These are phyloP conservation scores for Pocota personata DNA, from an alignment of 2,888 invertebrate genomes.

Conservation along the genomic window DNA sequence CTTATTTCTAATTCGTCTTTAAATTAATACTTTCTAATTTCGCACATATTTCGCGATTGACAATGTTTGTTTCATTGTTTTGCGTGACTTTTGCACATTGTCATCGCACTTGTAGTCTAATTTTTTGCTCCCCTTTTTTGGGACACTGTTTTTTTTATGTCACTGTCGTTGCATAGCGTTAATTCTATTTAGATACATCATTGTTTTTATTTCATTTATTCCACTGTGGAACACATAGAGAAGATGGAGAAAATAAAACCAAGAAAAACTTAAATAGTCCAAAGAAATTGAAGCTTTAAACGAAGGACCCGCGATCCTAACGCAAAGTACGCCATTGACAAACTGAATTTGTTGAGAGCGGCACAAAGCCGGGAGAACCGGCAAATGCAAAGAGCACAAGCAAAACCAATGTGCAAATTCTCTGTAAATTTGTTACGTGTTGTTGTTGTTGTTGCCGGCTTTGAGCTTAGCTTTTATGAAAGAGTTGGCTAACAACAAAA, in stretches of 20 bases:
- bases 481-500: slow-evolving; percentile 21
- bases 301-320: slow-evolving; percentile 74
- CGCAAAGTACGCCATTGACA: slow-evolving; percentile 74
- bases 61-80: slow-evolving; percentile 8
- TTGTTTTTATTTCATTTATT: background rate
- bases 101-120: slow-evolving; percentile 36
- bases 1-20: slow-evolving; percentile 11
- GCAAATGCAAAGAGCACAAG: slow-evolving; percentile 13
- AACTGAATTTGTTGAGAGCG: slow-evolving; percentile 71
- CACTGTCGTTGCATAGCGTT: background rate
- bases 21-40: slow-evolving; percentile 22
- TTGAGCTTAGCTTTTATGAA: slow-evolving; percentile 9
- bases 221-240: slow-evolving; percentile 2
- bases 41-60: background rate
- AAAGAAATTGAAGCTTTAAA: slow-evolving; percentile 55
- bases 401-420: slow-evolving; percentile 51
- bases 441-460: background rate
- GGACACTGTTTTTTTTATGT: slow-evolving; percentile 26
- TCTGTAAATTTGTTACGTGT: background rate
- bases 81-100: slow-evolving; percentile 14
- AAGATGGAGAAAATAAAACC: slow-evolving; percentile 25
- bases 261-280: slow-evolving; percentile 36
- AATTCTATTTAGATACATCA: background rate
- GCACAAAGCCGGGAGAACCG: slow-evolving; percentile 57
- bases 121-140: slow-evolving; percentile 37